Evolutionary conservation across 2,888 invertebrate species (phyloP).

Genomic region (Merodon equestris): DNA sequence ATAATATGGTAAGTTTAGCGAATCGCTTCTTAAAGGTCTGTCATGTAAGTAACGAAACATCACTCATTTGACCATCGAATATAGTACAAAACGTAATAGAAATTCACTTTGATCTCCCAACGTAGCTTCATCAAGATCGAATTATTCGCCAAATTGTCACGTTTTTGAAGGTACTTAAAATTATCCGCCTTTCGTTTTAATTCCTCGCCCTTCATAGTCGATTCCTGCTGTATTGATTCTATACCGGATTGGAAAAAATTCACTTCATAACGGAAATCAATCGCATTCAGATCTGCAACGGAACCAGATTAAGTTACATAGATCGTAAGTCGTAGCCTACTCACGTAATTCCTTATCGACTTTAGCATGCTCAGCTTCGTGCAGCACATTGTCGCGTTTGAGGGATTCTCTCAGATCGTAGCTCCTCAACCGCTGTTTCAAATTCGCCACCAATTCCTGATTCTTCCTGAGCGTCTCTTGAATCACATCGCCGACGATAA

Average conservation of each 20-base stretch:
- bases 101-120: conserved; percentile 35
- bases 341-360: conserved; percentile 35
- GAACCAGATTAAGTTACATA: not conserved
- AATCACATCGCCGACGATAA: too few species aligned
- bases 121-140: conserved; percentile 11
- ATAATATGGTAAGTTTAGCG: too few species aligned
- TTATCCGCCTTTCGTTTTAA: not conserved
- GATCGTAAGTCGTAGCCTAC: not conserved
- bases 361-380: conserved; percentile 25
- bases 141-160: conserved; percentile 5
- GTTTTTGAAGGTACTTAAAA: not conserved
- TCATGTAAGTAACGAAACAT: too few species aligned
- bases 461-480: too few species aligned
- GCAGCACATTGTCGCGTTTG: conserved; percentile 25
- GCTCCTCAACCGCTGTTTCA: too few species aligned
- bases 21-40: too few species aligned
- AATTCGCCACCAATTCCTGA: too few species aligned
- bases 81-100: too few species aligned
- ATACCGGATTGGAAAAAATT: conserved; percentile 4
- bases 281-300: conserved; percentile 43
- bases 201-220: not conserved
- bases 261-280: conserved; percentile 45
- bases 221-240: conserved; percentile 12
- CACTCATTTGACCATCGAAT: conserved; percentile 19
- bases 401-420: too few species aligned